Evolutionary conservation across 2,113 vertebrate genomes (phyloP).

Genomic region (Peromyscus leucopus): DNA sequence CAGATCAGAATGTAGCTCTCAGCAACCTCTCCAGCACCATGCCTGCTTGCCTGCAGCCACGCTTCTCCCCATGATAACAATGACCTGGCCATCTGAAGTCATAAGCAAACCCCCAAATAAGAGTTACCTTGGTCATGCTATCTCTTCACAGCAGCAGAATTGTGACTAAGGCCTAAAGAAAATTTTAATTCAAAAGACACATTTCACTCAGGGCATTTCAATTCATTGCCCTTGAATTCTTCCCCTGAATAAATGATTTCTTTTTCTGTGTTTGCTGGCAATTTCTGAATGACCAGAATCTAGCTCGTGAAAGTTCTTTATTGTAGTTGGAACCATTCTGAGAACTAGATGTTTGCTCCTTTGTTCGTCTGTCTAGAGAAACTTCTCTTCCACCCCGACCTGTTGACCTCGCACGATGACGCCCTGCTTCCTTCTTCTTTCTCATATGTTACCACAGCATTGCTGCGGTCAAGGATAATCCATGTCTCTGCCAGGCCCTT

Average conservation of each 20-base stretch:
- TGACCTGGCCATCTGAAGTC: background rate
- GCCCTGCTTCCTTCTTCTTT: background rate
- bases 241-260: background rate
- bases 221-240: background rate
- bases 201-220: background rate
- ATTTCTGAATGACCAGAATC: background rate
- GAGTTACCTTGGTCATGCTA: background rate
- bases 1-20: background rate
- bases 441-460: background rate
- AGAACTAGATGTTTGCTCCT: background rate
- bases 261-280: background rate
- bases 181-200: conserved; percentile 24
- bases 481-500: background rate
- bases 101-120: background rate
- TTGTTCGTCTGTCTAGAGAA: background rate
- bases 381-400: background rate
- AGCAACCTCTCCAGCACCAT: background rate
- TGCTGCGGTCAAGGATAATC: background rate
- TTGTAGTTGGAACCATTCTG: background rate
- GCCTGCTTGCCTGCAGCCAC: too few species aligned
- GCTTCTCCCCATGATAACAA: background rate
- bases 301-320: background rate
- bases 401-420: background rate
- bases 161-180: background rate
- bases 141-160: background rate